Conservation (phyloP, 2,797 vertebrate genomes). For the Fratercula arctica region DNA sequence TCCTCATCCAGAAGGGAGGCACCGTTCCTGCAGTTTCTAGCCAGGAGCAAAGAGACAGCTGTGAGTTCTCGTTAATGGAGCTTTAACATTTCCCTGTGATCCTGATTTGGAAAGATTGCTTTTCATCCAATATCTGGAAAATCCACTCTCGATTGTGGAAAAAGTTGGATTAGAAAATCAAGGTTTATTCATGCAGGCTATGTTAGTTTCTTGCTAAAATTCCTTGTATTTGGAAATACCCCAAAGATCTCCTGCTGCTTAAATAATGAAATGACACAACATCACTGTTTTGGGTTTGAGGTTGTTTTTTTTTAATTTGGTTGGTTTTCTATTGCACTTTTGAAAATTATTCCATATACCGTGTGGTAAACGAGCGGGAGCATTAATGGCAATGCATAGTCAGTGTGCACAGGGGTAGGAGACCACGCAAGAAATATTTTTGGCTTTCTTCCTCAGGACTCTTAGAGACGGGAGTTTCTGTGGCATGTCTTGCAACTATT, state of each 20-base stretch:
- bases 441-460: neutral
- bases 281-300: neutral
- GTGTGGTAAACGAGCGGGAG: neutral
- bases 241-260: neutral
- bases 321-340: neutral
- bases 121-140: neutral
- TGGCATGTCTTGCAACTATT: neutral
- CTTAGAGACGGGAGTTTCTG: neutral
- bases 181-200: neutral
- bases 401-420: neutral
- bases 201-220: neutral
- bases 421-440: neutral
- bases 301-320: neutral
- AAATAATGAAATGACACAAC: neutral
- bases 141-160: neutral
- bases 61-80: neutral
- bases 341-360: neutral
- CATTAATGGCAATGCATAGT: neutral
- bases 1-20: neutral
- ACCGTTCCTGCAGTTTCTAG: neutral
- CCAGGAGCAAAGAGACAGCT: neutral
- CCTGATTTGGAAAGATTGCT: neutral
- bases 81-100: neutral
- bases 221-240: neutral
- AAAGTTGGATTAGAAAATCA: neutral